Percentiles rank a stretch among this genome's conserved stretches.
These are phyloP conservation scores for Lathronympha strigana DNA, from an alignment of 2,888 invertebrate species.

Conservation along the genomic window DNA sequence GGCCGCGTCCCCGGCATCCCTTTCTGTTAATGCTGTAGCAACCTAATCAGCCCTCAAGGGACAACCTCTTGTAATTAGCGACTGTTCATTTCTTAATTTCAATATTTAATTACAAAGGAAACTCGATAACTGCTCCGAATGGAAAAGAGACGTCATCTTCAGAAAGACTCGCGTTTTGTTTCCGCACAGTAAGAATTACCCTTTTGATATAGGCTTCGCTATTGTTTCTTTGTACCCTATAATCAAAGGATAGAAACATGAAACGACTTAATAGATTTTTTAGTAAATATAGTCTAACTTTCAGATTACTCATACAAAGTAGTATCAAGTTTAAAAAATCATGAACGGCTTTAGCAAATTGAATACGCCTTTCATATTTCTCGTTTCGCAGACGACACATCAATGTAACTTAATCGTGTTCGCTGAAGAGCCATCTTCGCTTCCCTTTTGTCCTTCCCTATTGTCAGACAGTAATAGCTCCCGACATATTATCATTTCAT, in stretches of 20 bases:
- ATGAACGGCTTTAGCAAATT: conserved; percentile 42
- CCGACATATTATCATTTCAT: conserved; percentile 77
- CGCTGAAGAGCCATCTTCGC: conserved; percentile 64
- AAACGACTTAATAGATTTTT: conserved; percentile 46
- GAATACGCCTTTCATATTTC: conserved; percentile 41
- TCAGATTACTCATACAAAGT: conserved; percentile 2
- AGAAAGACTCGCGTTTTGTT: conserved; percentile 78
- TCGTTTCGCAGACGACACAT: conserved; percentile 51
- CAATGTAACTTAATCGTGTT: conserved; percentile 71
- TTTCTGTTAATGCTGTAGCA: conserved; percentile 75
- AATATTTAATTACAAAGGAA: conserved; percentile 86
- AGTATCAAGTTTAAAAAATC: conserved; percentile 27
- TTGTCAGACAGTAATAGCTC: conserved; percentile 71
- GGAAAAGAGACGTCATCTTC: conserved; percentile 81
- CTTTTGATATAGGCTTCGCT: conserved; percentile 68
- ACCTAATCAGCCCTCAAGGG: conserved; percentile 82
- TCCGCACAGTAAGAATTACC: conserved; percentile 68
- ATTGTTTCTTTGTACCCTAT: conserved; percentile 68
- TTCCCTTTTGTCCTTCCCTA: conserved; percentile 73
- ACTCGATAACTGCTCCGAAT: conserved; percentile 79
- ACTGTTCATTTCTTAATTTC: conserved; percentile 86
- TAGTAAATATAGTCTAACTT: conserved; percentile 2
- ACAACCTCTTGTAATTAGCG: conserved; percentile 84
- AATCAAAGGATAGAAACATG: conserved; percentile 67
- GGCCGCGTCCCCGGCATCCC: conserved; percentile 67